Evolutionary conservation across 2,113 vertebrate species (phyloP).

Genomic region (Xenus cinereus): DNA sequence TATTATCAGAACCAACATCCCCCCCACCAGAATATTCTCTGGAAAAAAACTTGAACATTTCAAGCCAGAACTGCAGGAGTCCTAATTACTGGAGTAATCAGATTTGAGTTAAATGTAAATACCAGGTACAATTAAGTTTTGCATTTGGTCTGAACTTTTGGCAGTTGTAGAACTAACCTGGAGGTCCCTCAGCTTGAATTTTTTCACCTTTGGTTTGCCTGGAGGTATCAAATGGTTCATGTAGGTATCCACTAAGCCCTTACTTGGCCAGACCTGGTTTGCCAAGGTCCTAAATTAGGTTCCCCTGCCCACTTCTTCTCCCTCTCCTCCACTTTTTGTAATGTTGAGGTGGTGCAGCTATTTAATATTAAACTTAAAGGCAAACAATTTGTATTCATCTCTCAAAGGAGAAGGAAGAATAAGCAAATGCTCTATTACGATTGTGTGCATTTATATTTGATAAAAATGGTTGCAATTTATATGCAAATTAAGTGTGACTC

Average conservation of each 20-base stretch:
- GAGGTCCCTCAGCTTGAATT: neutral
- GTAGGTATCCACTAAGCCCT: neutral
- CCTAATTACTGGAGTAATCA: neutral
- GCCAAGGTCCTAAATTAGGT: neutral
- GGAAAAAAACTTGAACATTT: neutral
- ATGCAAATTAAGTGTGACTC: constrained; percentile 66
- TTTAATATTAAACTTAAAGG: constrained; percentile 51
- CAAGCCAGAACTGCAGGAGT: neutral
- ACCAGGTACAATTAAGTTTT: neutral
- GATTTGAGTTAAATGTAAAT: neutral
- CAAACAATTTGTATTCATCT: constrained; percentile 64
- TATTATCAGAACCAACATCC: neutral
- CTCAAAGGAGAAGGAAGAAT: constrained; percentile 56
- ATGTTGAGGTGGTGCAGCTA: neutral
- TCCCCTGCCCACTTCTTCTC: neutral
- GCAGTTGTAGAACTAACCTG: neutral
- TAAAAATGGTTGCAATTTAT: constrained; percentile 73
- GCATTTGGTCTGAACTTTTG: neutral
- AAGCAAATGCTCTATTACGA: constrained; percentile 59
- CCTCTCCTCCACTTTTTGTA: neutral
- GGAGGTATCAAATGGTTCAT: neutral
- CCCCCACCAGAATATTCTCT: neutral
- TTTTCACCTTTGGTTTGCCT: neutral
- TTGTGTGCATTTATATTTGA: constrained; percentile 67
- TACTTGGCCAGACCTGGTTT: neutral